Conservation (phyloP, 2,113 vertebrate genomes). For the Lycaon pictus region DNA sequence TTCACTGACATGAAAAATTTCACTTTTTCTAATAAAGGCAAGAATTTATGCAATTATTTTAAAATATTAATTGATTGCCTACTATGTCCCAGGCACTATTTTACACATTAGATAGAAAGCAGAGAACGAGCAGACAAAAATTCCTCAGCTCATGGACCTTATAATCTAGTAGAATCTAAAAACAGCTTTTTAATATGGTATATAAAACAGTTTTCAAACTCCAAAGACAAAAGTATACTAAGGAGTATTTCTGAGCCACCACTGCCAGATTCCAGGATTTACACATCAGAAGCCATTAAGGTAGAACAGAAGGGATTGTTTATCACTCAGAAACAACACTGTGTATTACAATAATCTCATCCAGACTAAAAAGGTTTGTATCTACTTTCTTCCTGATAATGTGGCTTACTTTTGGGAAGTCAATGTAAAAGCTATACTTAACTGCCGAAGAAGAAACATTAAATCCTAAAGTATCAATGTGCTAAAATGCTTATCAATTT, state of each 20-base stretch:
- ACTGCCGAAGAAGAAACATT: slow-evolving; percentile 52
- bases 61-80: slow-evolving; percentile 26
- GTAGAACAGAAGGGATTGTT: neutral
- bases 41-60: slow-evolving; percentile 15
- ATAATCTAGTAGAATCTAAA: slow-evolving; percentile 39
- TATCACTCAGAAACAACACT: slow-evolving; percentile 38
- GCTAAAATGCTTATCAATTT: slow-evolving; percentile 47
- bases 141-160: neutral
- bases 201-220: slow-evolving; percentile 27
- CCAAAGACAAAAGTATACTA: slow-evolving; percentile 37
- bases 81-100: neutral
- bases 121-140: slow-evolving; percentile 50
- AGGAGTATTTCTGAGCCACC: slow-evolving; percentile 37
- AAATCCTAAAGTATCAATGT: slow-evolving; percentile 50
- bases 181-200: slow-evolving; percentile 40
- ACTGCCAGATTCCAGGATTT: slow-evolving; percentile 24
- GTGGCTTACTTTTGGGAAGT: slow-evolving; percentile 56
- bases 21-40: slow-evolving; percentile 61
- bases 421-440: slow-evolving; percentile 53
- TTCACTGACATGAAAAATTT: slow-evolving; percentile 69
- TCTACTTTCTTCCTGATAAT: slow-evolving; percentile 35
- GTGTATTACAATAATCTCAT: neutral
- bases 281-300: slow-evolving; percentile 40
- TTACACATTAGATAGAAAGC: slow-evolving; percentile 50
- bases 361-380: neutral